phyloP scores from a whole-genome alignment of 2,888 invertebrate genomes.

The Nemotelus pantherinus region DNA sequence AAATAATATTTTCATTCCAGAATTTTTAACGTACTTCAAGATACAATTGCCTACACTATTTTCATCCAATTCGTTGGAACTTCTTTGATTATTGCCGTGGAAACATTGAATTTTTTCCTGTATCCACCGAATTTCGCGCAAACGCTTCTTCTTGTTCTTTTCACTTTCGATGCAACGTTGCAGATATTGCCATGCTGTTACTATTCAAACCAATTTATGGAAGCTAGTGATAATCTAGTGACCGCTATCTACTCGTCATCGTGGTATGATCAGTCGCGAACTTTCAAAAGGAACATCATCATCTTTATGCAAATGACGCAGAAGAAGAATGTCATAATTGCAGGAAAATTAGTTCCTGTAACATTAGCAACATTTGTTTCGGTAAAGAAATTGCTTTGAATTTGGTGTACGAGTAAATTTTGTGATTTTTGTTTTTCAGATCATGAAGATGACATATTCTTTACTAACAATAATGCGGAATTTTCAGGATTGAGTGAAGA shows the following conservation, averaged over 20 bases:
- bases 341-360: conserved; percentile 54
- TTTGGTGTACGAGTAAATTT: not conserved
- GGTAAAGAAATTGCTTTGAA: conserved; percentile 46
- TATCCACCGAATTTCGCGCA: conserved; percentile 47
- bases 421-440: conserved; percentile 8
- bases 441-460: conserved; percentile 29
- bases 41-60: conserved; percentile 52
- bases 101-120: conserved; percentile 51
- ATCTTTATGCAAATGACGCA: conserved; percentile 57
- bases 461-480: conserved; percentile 6
- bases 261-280: conserved; percentile 54
- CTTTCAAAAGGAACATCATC: conserved; percentile 54
- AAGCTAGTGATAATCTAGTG: conserved; percentile 51
- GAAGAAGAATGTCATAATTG: conserved; percentile 51
- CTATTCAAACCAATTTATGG: conserved; percentile 53
- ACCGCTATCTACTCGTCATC: conserved; percentile 54
- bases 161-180: conserved; percentile 49
- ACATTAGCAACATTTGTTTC: conserved; percentile 54
- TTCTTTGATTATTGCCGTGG: conserved; percentile 52
- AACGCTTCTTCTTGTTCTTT: conserved; percentile 46
- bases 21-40: conserved; percentile 52
- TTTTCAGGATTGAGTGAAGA: not conserved
- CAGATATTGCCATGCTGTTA: conserved; percentile 54
- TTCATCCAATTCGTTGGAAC: conserved; percentile 53
- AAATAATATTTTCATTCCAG: conserved; percentile 44